Conservation (phyloP, 2,888 invertebrate genomes). For the Cerastis leucographa region DNA sequence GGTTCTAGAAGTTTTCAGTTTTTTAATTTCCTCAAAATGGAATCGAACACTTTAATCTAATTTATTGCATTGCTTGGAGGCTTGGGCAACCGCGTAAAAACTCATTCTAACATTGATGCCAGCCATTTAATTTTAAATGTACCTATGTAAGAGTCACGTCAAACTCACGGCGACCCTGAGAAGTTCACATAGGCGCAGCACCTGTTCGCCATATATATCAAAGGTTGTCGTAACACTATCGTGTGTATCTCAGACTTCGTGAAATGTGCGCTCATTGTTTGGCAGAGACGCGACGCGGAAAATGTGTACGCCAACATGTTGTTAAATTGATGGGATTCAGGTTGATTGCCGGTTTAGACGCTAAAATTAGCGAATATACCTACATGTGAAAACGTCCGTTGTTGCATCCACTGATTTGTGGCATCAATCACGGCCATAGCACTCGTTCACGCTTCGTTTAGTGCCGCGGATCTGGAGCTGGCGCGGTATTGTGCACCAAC, state of each 20-base stretch:
- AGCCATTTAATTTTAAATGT: conserved; percentile 75
- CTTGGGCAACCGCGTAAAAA: conserved; percentile 59
- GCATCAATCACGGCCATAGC: conserved; percentile 58
- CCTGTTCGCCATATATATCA: conserved; percentile 81
- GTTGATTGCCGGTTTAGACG: conserved; percentile 70
- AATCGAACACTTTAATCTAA: conserved; percentile 44
- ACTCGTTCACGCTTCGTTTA: conserved; percentile 41
- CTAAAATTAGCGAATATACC: conserved; percentile 70
- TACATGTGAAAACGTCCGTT: conserved; percentile 65
- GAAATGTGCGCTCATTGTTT: conserved; percentile 81
- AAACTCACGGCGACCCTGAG: conserved; percentile 70
- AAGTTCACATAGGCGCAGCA: conserved; percentile 75
- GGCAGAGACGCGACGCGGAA: conserved; percentile 79
- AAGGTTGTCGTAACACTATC: conserved; percentile 76
- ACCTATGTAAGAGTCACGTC: conserved; percentile 61
- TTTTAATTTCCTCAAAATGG: conserved; percentile 45
- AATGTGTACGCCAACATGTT: conserved; percentile 75
- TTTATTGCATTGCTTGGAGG: conserved; percentile 53
- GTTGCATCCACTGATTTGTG: conserved; percentile 63
- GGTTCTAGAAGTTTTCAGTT: conserved; percentile 46
- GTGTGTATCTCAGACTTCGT: conserved; percentile 65
- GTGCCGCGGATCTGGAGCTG: conserved; percentile 36
- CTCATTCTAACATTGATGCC: conserved; percentile 66
- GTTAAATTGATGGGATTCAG: conserved; percentile 77
- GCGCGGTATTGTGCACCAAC: conserved; percentile 40